Percentiles rank a stretch among this genome's conserved stretches.
Conservation (phyloP, 2,797 vertebrate genomes). For the Dicrostonyx torquatus region DNA sequence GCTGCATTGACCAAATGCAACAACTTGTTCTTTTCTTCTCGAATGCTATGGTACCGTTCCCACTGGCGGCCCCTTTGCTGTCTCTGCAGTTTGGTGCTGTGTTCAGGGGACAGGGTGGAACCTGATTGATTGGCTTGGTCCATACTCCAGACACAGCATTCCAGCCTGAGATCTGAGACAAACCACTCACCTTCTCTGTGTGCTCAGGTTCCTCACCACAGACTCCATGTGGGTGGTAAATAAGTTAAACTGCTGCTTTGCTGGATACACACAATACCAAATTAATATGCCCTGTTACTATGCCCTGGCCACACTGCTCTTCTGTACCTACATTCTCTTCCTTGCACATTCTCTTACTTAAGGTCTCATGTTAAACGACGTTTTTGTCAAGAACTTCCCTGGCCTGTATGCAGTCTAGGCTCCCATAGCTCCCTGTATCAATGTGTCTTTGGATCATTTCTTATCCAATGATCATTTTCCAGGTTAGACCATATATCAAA, state of each 20-base stretch:
- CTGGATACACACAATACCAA: background rate
- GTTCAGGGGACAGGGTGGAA: background rate
- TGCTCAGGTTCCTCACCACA: background rate
- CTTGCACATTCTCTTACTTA: background rate
- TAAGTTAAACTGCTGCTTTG: background rate
- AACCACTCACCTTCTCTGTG: conserved; percentile 14
- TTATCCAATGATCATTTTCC: background rate
- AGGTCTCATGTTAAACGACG: background rate
- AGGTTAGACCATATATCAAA: background rate
- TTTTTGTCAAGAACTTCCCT: background rate
- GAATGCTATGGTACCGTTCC: background rate
- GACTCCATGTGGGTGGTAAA: background rate
- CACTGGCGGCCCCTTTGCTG: no score
- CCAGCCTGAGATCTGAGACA: background rate
- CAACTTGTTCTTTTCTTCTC: background rate
- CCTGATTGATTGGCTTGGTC: background rate
- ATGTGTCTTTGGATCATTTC: background rate
- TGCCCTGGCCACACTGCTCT: background rate
- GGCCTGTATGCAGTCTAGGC: background rate
- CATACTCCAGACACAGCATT: background rate
- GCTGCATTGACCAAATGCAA: background rate
- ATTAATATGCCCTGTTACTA: background rate
- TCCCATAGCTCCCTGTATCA: background rate
- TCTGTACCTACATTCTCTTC: background rate
- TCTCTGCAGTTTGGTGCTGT: background rate